Percentiles rank a stretch among this genome's conserved stretches.
These are phyloP conservation scores for Drosophila trapezifrons DNA, from an alignment of 1,140 invertebrate genomes.

Conservation along the genomic window DNA sequence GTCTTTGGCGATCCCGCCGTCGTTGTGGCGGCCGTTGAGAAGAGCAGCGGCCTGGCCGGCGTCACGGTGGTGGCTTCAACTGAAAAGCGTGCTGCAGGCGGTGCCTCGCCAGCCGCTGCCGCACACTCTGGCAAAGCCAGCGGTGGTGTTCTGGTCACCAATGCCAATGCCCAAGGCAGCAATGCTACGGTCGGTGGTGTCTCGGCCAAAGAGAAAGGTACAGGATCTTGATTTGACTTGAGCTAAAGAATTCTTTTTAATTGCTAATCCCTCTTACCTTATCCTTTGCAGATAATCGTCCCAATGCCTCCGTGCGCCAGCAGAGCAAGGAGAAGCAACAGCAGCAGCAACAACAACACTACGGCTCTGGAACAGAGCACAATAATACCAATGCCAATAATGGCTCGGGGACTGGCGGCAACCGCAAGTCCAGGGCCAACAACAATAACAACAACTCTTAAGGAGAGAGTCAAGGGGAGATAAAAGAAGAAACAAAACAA, in stretches of 20 bases:
- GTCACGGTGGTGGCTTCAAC: conserved; percentile 17
- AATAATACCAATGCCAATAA: conserved; percentile 53
- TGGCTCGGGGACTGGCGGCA: conserved; percentile 48
- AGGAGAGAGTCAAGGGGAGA: conserved; percentile 7
- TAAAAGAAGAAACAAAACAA: not conserved
- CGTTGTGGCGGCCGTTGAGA: conserved; percentile 36
- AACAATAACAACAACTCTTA: conserved; percentile 50
- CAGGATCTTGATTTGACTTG: no score
- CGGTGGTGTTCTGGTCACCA: conserved; percentile 22
- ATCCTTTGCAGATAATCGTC: conserved; percentile 48
- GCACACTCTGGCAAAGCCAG: conserved; percentile 38
- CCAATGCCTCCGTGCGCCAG: conserved; percentile 65
- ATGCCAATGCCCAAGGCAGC: conserved; percentile 21
- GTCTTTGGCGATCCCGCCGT: conserved; percentile 50
- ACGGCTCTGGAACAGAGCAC: conserved; percentile 57
- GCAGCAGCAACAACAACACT: conserved; percentile 64
- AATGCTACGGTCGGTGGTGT: conserved; percentile 5
- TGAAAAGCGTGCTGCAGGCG: conserved; percentile 53
- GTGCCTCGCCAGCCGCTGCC: conserved; percentile 17
- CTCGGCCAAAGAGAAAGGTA: conserved; percentile 68
- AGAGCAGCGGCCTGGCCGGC: conserved; percentile 37
- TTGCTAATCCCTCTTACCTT: not conserved
- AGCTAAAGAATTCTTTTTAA: not conserved
- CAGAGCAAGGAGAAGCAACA: conserved; percentile 71
- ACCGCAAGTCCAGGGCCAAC: conserved; percentile 69